Evolutionary conservation across 2,797 vertebrate species (phyloP).

Genomic region (Pipistrellus kuhlii): DNA sequence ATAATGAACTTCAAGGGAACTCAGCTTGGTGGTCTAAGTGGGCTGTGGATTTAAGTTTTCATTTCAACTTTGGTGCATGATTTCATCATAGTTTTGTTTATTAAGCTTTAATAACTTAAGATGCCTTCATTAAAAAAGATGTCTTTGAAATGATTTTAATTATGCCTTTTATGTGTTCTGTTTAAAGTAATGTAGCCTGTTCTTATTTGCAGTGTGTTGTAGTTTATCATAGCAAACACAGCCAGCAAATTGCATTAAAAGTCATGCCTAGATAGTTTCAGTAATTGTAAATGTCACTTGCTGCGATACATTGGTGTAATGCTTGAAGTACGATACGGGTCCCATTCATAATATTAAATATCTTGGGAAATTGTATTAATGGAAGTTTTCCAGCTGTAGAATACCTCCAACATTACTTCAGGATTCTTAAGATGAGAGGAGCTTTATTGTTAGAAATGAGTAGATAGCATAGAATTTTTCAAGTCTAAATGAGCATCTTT

Average conservation of each 20-base stretch:
- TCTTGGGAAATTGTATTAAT: slow-evolving; percentile 60
- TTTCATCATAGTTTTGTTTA: slow-evolving; percentile 68
- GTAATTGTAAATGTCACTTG: slow-evolving; percentile 52
- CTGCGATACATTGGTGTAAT: slow-evolving; percentile 5
- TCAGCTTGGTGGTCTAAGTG: slow-evolving; percentile 77
- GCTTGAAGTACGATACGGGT: slow-evolving; percentile 51
- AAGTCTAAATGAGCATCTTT: slow-evolving; percentile 4
- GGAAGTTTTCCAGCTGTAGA: slow-evolving; percentile 71
- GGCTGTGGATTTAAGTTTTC: slow-evolving; percentile 76
- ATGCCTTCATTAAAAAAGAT: slow-evolving; percentile 67
- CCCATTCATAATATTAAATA: slow-evolving; percentile 74
- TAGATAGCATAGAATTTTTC: neutral
- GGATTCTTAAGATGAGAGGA: slow-evolving; percentile 58
- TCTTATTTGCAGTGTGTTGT: slow-evolving; percentile 56
- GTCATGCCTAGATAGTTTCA: slow-evolving; percentile 23
- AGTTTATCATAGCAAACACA: slow-evolving; percentile 46
- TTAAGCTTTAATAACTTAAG: slow-evolving; percentile 72
- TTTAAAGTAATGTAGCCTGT: slow-evolving; percentile 61
- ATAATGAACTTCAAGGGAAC: slow-evolving; percentile 71
- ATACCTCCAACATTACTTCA: slow-evolving; percentile 65
- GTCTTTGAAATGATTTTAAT: slow-evolving; percentile 78
- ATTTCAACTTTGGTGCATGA: slow-evolving; percentile 72
- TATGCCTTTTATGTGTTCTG: slow-evolving; percentile 66
- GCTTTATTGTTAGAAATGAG: slow-evolving; percentile 44
- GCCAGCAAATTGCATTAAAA: slow-evolving; percentile 49